phyloP scores from a whole-genome alignment of 2,113 vertebrate genomes.

The Campylorhamphus procurvoides region DNA sequence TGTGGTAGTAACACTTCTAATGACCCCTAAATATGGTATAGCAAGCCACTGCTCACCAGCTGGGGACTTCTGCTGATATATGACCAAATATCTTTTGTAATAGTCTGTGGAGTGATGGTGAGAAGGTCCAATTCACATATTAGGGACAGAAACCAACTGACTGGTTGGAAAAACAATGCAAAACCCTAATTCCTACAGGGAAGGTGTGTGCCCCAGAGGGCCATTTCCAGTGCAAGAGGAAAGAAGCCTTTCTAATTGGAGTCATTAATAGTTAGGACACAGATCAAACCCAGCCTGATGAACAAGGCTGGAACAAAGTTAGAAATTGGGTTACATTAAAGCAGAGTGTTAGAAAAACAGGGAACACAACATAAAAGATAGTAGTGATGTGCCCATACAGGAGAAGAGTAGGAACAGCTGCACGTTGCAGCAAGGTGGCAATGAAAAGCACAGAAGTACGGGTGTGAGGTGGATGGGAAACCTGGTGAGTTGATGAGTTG shows the following conservation, averaged over 20 bases:
- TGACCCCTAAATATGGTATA: rapidly evolving
- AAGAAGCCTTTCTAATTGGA: not conserved
- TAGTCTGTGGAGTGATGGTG: not conserved
- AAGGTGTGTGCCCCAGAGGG: not conserved
- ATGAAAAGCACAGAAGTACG: not conserved
- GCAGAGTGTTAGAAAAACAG: not conserved
- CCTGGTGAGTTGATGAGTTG: not conserved
- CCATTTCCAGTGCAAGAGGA: not conserved
- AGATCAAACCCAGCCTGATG: not conserved
- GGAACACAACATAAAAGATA: not conserved
- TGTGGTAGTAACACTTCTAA: not conserved
- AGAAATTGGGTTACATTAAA: not conserved
- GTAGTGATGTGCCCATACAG: not conserved
- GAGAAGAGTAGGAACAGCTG: not conserved
- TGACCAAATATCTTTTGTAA: not conserved
- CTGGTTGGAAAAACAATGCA: not conserved
- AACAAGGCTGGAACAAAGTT: not conserved
- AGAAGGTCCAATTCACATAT: not conserved
- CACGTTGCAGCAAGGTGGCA: not conserved
- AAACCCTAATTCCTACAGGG: not conserved
- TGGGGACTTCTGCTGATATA: not conserved
- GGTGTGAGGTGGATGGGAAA: not conserved
- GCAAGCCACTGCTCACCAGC: rapidly evolving
- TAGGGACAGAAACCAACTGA: not conserved
- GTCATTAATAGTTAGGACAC: rapidly evolving